Evolutionary conservation across 2,797 vertebrate genomes (phyloP).

Genomic region (Lycodopsis pacificus): DNA sequence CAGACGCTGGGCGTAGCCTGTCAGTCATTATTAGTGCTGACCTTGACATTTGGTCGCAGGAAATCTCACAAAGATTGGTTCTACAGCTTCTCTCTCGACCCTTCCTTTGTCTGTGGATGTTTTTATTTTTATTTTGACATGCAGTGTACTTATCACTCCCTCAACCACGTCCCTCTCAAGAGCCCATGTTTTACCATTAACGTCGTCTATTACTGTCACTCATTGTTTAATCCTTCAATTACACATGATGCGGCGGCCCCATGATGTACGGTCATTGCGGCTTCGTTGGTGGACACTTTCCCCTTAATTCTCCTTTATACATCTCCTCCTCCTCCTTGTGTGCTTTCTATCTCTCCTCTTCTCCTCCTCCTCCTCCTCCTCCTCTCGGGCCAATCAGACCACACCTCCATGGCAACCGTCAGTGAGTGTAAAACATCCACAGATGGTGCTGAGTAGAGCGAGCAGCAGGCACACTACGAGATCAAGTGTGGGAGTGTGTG

Average conservation of each 20-base stretch:
- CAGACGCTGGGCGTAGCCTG: slow-evolving; percentile 27
- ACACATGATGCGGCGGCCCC: slow-evolving; percentile 59
- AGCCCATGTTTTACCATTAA: slow-evolving; percentile 31
- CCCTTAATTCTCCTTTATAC: slow-evolving; percentile 69
- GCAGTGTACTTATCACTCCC: slow-evolving; percentile 17
- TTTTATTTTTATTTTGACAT: neutral
- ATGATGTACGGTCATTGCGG: slow-evolving; percentile 82
- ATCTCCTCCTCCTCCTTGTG: slow-evolving; percentile 51
- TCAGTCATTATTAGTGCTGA: slow-evolving; percentile 65
- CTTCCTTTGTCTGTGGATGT: neutral
- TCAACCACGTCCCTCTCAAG: slow-evolving; percentile 12
- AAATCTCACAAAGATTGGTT: slow-evolving; percentile 13
- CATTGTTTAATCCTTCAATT: slow-evolving; percentile 60
- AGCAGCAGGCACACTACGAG: slow-evolving; percentile 77
- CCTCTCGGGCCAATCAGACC: slow-evolving; percentile 78
- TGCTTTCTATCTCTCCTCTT: slow-evolving; percentile 50
- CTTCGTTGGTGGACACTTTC: slow-evolving; percentile 82
- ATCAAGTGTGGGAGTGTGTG: slow-evolving; percentile 74
- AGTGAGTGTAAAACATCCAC: slow-evolving; percentile 87
- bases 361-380: slow-evolving; percentile 57
- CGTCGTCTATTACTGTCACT: slow-evolving; percentile 57
- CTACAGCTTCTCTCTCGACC: neutral
- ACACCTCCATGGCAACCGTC: slow-evolving; percentile 88
- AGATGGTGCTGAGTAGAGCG: slow-evolving; percentile 85
- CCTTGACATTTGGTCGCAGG: slow-evolving; percentile 58